phyloP scores from a whole-genome alignment of 2,888 invertebrate genomes.

The Amphipoea oculea region DNA sequence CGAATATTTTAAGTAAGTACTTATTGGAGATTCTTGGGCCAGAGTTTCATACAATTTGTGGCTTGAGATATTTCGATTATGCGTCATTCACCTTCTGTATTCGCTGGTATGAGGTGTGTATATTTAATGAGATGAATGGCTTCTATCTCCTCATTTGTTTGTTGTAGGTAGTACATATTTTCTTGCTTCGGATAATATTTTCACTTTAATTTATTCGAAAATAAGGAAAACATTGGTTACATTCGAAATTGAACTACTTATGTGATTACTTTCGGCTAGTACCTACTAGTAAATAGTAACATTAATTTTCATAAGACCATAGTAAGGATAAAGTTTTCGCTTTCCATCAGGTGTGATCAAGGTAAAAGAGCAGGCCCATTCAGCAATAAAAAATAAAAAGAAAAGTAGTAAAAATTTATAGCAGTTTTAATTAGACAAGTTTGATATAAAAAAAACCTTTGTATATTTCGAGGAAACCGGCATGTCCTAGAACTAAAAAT shows the following conservation, averaged over 20 bases:
- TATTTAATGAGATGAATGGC: conserved; percentile 12
- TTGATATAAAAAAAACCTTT: not conserved
- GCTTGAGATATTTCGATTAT: conserved; percentile 51
- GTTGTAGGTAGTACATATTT: not conserved
- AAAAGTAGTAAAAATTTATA: not conserved
- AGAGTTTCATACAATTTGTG: conserved; percentile 56
- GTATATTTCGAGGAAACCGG: no score
- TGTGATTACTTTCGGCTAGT: not conserved
- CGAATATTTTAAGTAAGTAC: conserved; percentile 62
- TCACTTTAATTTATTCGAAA: not conserved
- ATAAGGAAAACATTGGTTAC: not conserved
- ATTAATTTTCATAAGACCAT: not conserved
- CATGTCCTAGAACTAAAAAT: no score
- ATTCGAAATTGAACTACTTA: not conserved
- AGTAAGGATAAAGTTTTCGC: not conserved
- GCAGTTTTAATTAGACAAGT: not conserved
- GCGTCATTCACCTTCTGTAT: conserved; percentile 39
- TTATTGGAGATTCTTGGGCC: conserved; percentile 60
- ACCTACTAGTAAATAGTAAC: not conserved
- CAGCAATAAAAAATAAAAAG: not conserved
- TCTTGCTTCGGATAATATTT: not conserved
- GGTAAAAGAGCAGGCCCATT: not conserved
- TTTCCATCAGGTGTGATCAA: not conserved
- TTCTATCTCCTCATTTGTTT: conserved; percentile 9
- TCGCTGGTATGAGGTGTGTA: conserved; percentile 19